Evolutionary conservation across 2,888 invertebrate genomes (phyloP).

Genomic region (Drosophila tanythrix): DNA sequence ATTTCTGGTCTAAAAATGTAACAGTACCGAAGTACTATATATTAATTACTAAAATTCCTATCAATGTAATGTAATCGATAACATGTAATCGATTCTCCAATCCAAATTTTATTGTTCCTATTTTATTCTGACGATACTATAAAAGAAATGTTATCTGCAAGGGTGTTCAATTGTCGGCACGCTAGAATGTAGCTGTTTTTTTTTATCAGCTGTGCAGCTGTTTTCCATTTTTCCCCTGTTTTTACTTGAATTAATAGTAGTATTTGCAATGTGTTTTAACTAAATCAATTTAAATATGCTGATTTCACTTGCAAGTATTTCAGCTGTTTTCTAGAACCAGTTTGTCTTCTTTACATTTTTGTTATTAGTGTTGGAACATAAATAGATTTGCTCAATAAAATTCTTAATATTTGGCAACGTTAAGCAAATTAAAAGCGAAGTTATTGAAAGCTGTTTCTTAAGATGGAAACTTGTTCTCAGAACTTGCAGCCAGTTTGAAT

Average conservation of each 20-base stretch:
- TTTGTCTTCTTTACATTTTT: not conserved
- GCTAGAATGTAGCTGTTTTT: not conserved
- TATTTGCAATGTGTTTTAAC: conserved; percentile 23
- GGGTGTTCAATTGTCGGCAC: not conserved
- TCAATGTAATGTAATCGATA: not conserved
- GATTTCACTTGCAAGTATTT: not conserved
- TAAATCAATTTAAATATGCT: conserved; percentile 1
- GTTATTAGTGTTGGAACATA: not conserved
- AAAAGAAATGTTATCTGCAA: not conserved
- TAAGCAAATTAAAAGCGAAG: not conserved
- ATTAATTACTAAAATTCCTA: not conserved
- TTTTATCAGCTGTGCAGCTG: conserved; percentile 43
- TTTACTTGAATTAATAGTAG: not conserved
- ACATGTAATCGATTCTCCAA: not conserved
- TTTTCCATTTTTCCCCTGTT: not conserved
- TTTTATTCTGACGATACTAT: not conserved
- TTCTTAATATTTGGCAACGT: not conserved
- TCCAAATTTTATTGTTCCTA: not conserved
- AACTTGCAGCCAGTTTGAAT: conserved; percentile 29
- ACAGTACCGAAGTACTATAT: not conserved
- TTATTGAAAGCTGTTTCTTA: conserved; percentile 1
- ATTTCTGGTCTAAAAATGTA: not conserved
- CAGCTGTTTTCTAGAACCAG: not conserved
- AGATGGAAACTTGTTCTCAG: conserved; percentile 39
- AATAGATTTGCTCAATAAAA: not conserved